phyloP scores from a whole-genome alignment of 2,888 invertebrate species.

The Seira ritae region DNA sequence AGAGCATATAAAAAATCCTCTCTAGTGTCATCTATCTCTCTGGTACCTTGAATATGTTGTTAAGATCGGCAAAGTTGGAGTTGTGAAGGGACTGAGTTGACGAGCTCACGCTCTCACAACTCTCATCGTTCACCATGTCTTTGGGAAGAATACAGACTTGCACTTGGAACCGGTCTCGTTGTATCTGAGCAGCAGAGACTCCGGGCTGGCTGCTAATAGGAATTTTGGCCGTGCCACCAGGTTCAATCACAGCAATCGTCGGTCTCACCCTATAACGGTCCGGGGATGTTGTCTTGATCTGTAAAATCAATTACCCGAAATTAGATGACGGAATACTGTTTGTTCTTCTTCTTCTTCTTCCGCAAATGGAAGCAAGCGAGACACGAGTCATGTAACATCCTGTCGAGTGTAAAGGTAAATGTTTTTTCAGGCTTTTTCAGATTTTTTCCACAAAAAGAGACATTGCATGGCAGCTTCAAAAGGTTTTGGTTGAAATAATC shows the following conservation, averaged over 20 bases:
- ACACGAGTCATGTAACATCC: too few relatives aligned
- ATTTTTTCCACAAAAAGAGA: too few relatives aligned
- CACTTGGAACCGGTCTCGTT: conserved; percentile 91
- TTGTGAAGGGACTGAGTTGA: conserved; percentile 53
- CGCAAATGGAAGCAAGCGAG: too few relatives aligned
- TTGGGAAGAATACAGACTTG: conserved; percentile 66
- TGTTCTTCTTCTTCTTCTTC: too few relatives aligned
- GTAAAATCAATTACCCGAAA: conserved; percentile 74
- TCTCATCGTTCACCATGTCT: conserved; percentile 59
- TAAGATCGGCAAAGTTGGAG: conserved; percentile 58
- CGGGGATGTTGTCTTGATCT: conserved; percentile 97
- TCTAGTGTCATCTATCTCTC: background rate
- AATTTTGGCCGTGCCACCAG: conserved; percentile 82
- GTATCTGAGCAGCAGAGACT: conserved; percentile 78
- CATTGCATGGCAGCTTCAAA: too few relatives aligned
- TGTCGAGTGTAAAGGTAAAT: too few relatives aligned
- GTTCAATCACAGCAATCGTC: conserved; percentile 85
- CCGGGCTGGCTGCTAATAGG: conserved; percentile 86
- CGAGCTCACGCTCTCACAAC: conserved; percentile 47
- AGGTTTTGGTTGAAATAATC: too few relatives aligned
- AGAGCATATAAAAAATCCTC: background rate
- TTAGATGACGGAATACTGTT: conserved; percentile 30
- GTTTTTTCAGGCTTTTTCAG: too few relatives aligned
- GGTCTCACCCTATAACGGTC: conserved; percentile 96
- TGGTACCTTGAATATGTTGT: conserved; percentile 59